Evolutionary conservation across 1,140 invertebrate genomes (phyloP), one percentile per base, ranked within the genome.

Genomic region (Varroa destructor): DNA sequence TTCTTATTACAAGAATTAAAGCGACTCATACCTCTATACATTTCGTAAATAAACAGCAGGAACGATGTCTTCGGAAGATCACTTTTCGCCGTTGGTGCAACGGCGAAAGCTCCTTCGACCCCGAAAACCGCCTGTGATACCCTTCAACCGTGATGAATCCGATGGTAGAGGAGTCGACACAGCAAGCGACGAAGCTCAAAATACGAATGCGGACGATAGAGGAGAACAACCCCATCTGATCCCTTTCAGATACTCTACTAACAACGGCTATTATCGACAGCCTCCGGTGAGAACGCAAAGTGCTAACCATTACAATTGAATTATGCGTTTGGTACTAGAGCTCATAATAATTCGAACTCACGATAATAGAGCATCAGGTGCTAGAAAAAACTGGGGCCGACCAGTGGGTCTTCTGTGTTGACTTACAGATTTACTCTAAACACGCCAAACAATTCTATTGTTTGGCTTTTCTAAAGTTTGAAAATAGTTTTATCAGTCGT

Each of bases 191-290:
- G 46, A 51, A 0, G 46, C 46, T 3, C 46, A 51, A 51, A 51
- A 51, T 51, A 3, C 3, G 3, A 51, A 8, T 8, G 46, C 46
- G 8, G 46, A 8, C 3, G 46, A 51, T 51, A 51, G 4, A 8
- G 46, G 8, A 8, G 8, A 51, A 51, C 46, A 3, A 5, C 8
- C 46, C 46, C 14, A 67, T 10, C 1, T 67, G 61, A 67, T 46
- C 40, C 61, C 61, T 40, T 67, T 67, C 37, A 67, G 61, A 67
- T 67, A 67, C 46, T 67, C 61, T 2, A 25, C 61, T 12, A 67
- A 14, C 37, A 40, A 67, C 36, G 61, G 61, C 10, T 36, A 67
- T 37, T 67, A 67, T 46, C 40, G 61, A 67, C 61, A 67, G 36
- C 61, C 61, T 14, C 12, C 36, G 61, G 61, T 67, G 46, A 40